These are phyloP conservation scores for Anticlea derivata DNA, from an alignment of 2,888 invertebrate species.

Conservation along the genomic window DNA sequence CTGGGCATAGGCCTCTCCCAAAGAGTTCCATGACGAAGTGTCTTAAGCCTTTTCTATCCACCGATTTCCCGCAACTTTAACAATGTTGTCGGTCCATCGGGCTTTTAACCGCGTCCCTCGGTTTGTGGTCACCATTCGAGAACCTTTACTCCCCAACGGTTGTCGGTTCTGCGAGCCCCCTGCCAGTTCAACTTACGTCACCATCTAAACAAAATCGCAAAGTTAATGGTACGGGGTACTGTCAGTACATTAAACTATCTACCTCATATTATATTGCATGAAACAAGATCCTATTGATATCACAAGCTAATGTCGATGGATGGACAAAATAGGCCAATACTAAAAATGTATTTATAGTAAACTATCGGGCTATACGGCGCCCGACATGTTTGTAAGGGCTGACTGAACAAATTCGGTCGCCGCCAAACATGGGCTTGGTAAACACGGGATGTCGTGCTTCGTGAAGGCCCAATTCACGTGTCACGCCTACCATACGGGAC, in stretches of 20 bases:
- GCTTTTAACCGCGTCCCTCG: too few relatives aligned
- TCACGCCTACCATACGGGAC: neutral
- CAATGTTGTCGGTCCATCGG: too few relatives aligned
- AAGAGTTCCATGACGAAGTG: too few relatives aligned
- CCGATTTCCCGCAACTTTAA: too few relatives aligned
- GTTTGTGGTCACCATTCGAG: too few relatives aligned
- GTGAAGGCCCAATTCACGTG: conserved; percentile 7
- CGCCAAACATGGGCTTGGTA: conserved; percentile 19
- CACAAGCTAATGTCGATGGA: conserved; percentile 3
- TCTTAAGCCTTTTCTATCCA: too few relatives aligned
- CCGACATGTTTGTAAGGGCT: conserved; percentile 27
- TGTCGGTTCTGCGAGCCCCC: too few relatives aligned
- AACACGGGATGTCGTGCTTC: conserved; percentile 21
- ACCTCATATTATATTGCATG: conserved; percentile 1
- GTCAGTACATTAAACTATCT: neutral
- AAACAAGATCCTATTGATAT: neutral
- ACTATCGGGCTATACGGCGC: conserved; percentile 2
- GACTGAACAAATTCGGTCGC: conserved; percentile 29
- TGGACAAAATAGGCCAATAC: conserved; percentile 1
- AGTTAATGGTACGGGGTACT: too few relatives aligned
- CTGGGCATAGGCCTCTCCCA: too few relatives aligned
- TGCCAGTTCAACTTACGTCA: too few relatives aligned
- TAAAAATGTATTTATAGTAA: conserved; percentile 16
- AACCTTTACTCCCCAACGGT: too few relatives aligned
- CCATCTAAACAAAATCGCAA: too few relatives aligned